Percentiles rank a stretch among this genome's conserved stretches.
phyloP scores from a whole-genome alignment of 2,797 vertebrate genomes.

The Spinus olivaceus region DNA sequence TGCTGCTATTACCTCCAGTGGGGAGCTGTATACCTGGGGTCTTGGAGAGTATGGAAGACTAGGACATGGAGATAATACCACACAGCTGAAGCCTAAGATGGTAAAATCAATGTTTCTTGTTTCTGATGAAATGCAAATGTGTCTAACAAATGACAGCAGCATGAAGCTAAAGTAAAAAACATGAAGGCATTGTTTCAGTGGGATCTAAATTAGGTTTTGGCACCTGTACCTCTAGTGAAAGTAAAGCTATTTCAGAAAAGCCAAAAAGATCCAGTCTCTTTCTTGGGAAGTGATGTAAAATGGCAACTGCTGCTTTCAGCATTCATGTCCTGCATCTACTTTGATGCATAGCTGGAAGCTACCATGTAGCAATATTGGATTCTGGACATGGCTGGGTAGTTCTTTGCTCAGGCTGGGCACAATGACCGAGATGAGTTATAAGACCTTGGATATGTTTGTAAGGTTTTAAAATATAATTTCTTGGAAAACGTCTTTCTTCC shows the following conservation, averaged over 20 bases:
- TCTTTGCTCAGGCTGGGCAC: background rate
- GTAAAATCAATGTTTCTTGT: conserved; percentile 66
- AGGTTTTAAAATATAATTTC: background rate
- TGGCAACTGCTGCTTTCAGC: background rate
- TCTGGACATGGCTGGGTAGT: background rate
- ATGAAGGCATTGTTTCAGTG: background rate
- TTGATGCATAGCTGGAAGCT: background rate
- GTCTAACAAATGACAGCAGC: background rate
- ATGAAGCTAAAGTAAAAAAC: background rate
- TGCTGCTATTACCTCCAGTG: conserved; percentile 95
- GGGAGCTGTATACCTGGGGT: conserved; percentile 98
- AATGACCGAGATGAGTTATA: background rate
- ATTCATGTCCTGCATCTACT: background rate
- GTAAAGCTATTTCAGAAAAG: background rate
- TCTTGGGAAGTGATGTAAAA: background rate
- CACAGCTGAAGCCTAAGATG: conserved; percentile 96
- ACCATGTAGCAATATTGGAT: accelerated
- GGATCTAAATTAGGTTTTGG: background rate
- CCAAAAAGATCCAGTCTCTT: background rate
- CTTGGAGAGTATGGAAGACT: conserved; percentile 96
- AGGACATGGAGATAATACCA: conserved; percentile 96
- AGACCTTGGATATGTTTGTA: background rate
- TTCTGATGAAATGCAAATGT: background rate
- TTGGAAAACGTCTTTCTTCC: background rate
- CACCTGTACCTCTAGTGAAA: background rate